phyloP scores from a whole-genome alignment of 2,113 vertebrate genomes.

The Conger conger region DNA sequence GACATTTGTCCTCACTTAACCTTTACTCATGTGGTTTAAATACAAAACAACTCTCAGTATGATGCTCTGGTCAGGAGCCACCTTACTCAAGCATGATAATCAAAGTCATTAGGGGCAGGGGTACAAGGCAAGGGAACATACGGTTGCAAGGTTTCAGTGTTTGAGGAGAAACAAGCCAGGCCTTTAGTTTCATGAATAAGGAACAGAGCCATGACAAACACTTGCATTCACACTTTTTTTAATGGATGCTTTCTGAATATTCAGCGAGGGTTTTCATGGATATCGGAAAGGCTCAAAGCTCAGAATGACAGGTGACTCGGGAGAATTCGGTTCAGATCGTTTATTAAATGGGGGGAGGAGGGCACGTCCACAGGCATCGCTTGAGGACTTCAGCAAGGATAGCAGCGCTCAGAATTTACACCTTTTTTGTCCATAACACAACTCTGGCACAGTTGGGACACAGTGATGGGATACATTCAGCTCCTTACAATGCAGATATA shows the following conservation, averaged over 20 bases:
- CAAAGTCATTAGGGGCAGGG: background rate
- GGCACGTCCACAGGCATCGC: background rate
- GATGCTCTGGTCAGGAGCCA: background rate
- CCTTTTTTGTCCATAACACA: background rate
- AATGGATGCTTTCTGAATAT: background rate
- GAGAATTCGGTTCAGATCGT: background rate
- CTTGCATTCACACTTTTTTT: background rate
- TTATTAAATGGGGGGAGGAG: background rate
- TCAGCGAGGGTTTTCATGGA: background rate
- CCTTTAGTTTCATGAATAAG: background rate
- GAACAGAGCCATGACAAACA: background rate
- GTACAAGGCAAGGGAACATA: background rate
- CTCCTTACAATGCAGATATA: conserved; percentile 9
- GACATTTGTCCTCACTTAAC: background rate
- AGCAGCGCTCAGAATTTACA: conserved; percentile 21
- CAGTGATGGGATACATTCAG: conserved; percentile 16
- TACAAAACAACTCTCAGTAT: background rate
- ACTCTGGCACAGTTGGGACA: conserved; percentile 17
- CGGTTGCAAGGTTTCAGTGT: background rate
- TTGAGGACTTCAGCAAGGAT: background rate
- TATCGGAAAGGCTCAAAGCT: background rate
- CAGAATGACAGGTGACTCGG: conserved; percentile 15
- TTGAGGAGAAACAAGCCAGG: background rate
- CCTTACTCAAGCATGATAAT: background rate
- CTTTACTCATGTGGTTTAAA: background rate